Conservation (phyloP, 2,113 vertebrate species). For the Struthio camelus region DNA sequence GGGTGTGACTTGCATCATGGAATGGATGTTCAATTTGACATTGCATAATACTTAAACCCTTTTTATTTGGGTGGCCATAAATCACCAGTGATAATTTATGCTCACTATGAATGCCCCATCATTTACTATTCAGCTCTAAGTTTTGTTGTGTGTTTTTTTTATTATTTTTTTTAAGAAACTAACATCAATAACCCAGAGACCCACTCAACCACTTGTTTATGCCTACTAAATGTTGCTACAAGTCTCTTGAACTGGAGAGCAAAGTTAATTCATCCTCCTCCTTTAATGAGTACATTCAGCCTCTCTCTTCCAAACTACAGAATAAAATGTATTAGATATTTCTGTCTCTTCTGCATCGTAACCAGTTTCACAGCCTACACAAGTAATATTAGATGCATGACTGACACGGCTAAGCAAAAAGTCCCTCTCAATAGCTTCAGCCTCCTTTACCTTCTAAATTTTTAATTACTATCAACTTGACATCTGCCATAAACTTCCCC, state of each 20-base stretch:
- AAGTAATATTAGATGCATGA: background rate
- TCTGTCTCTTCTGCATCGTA: background rate
- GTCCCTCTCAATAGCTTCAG: background rate
- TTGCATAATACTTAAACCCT: background rate
- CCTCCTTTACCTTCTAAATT: background rate
- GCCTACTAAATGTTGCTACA: background rate
- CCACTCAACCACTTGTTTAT: background rate
- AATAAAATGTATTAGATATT: background rate
- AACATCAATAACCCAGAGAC: background rate
- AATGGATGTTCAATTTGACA: background rate
- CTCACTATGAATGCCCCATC: background rate
- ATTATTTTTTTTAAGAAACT: background rate
- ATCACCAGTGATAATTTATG: background rate
- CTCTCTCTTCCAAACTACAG: background rate
- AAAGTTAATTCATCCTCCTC: background rate
- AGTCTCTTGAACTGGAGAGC: background rate
- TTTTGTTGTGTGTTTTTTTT: background rate
- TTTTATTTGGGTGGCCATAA: background rate
- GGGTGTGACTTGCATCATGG: background rate
- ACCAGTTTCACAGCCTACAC: background rate
- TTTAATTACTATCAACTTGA: background rate
- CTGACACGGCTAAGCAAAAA: background rate
- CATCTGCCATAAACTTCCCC: background rate
- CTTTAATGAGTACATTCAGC: background rate
- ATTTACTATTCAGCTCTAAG: background rate